phyloP scores from a whole-genome alignment of 1,140 invertebrate species.

The Centruroides sculpturatus region DNA sequence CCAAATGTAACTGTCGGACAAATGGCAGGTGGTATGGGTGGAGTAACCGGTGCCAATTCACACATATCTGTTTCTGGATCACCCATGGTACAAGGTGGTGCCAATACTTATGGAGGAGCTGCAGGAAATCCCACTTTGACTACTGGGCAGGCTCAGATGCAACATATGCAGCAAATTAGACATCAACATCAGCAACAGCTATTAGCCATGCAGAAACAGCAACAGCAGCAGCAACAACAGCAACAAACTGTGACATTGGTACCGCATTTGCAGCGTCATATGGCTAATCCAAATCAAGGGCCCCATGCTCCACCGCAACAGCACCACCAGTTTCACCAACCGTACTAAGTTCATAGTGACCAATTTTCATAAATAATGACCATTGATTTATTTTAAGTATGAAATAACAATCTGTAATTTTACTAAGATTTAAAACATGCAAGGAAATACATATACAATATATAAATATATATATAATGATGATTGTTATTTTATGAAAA shows the following conservation, averaged over 20 bases:
- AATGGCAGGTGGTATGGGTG: conserved; percentile 31
- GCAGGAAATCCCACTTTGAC: conserved; percentile 23
- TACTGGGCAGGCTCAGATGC: conserved; percentile 11
- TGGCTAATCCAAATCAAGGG: conserved; percentile 9
- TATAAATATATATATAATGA: too few species aligned
- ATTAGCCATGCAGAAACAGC: conserved; percentile 23
- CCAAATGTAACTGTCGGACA: conserved; percentile 45
- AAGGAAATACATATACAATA: too few species aligned
- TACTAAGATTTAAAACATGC: too few species aligned
- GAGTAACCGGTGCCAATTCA: not conserved
- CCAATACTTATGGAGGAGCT: conserved; percentile 8
- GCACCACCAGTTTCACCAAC: conserved; percentile 18
- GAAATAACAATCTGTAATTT: too few species aligned
- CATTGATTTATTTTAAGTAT: too few species aligned
- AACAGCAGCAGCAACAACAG: conserved; percentile 36
- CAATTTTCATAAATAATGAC: not conserved
- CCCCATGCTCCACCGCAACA: conserved; percentile 9
- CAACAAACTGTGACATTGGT: conserved; percentile 43
- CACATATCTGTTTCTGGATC: conserved; percentile 17
- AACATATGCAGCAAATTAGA: conserved; percentile 31
- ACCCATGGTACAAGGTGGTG: conserved; percentile 37
- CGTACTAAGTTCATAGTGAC: conserved; percentile 12
- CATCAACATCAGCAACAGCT: conserved; percentile 20
- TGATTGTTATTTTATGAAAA: too few species aligned
- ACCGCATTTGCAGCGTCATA: conserved; percentile 35